Evolutionary conservation across 2,888 invertebrate species (phyloP), one percentile per base, ranked within the genome.

Genomic region (Eupithecia centaureata): DNA sequence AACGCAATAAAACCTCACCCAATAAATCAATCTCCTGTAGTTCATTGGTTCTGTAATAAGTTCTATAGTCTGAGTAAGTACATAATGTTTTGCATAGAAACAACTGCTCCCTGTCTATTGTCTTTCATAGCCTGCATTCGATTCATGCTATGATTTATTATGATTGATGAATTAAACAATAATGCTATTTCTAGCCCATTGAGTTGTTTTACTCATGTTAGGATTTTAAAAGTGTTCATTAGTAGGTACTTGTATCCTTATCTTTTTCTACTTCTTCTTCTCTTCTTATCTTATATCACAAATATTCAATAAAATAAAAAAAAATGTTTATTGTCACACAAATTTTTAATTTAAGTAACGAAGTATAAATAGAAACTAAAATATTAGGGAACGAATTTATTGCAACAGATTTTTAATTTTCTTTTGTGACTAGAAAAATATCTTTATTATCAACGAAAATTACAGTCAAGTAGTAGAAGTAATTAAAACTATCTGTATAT

Each of bases 101-200:
- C 52, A 52, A 52, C 27, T 52, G 52, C 52, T 27, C 52, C 15
- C 42, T 38, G 38, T 42, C 59, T 60, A 30, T 38, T 60, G 59
- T 60, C 38, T 38, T 38, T 18, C n/a, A 42, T 42, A 12, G 59
- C 38, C 59, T 25, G n/a, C 28, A 25, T 35, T 30, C 38, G 38
- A 56, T 63, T 63, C 38, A 30, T 42, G 32, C 32, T 18, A 30
- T 30, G 42, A 32, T 63, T 63, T 47, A 63, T 57, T 13, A 57
- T 56, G 42, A 63, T 63, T 30, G 57, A 57, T 57, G 47, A 63
- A 57, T 57, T 47, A 63, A 61, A 35, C 30, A 61, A 56, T 63
- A 56, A 18, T 54, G 35, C 42, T 42, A 56, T 56, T 63, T 30
- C 7, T 56, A 42, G 63, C 30, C 42, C 22, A 57, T 63, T 57